These are phyloP conservation scores for Dasypogon diadema DNA, from an alignment of 2,888 invertebrate genomes.

Conservation along the genomic window DNA sequence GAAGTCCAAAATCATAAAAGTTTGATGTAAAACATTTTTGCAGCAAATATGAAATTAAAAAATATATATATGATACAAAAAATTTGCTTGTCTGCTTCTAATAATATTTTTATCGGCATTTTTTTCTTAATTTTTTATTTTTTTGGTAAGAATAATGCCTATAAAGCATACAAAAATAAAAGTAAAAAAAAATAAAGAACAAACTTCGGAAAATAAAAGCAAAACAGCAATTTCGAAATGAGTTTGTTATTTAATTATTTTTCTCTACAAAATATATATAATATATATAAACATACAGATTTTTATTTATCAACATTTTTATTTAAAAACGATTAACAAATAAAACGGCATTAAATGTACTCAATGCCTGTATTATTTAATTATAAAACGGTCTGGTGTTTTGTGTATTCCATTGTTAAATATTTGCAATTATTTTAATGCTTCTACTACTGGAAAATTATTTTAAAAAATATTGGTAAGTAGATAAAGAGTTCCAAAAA, in stretches of 20 bases:
- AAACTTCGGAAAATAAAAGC: not conserved
- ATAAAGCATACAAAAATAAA: too few relatives aligned
- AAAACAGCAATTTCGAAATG: slow-evolving; percentile 33
- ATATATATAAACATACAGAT: slow-evolving; percentile 46
- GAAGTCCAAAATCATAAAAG: too few relatives aligned
- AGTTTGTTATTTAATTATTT: slow-evolving; percentile 41
- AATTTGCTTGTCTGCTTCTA: too few relatives aligned
- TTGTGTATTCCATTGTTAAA: slow-evolving; percentile 15
- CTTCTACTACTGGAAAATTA: not conserved
- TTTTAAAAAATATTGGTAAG: slow-evolving; percentile 10
- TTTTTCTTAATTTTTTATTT: too few relatives aligned
- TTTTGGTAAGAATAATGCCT: too few relatives aligned
- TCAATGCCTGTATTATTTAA: slow-evolving; percentile 23
- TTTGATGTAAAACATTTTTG: too few relatives aligned
- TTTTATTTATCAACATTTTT: slow-evolving; percentile 41
- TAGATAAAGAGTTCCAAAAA: not conserved
- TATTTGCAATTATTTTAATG: slow-evolving; percentile 28
- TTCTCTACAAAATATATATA: slow-evolving; percentile 48
- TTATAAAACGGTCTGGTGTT: slow-evolving; percentile 37
- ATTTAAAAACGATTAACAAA: slow-evolving; percentile 45
- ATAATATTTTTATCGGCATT: too few relatives aligned
- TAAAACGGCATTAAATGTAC: slow-evolving; percentile 37
- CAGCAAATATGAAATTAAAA: too few relatives aligned
- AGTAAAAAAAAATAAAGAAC: too few relatives aligned
- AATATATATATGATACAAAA: too few relatives aligned